Evolutionary conservation across 2,797 vertebrate genomes (phyloP).

Genomic region (Cirrhinus mrigala): DNA sequence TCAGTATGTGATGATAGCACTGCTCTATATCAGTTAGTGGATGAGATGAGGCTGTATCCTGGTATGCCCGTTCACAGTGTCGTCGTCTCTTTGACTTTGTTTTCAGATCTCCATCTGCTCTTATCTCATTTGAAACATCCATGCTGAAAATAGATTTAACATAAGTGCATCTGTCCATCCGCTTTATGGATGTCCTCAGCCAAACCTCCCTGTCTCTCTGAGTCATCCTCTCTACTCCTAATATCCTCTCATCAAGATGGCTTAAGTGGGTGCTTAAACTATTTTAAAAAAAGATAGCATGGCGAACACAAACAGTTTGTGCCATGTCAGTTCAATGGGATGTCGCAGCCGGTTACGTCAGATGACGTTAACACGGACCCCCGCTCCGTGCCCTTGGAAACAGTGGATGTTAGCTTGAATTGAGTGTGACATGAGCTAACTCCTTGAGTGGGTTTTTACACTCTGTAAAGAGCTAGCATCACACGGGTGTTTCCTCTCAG

Average conservation of each 20-base stretch:
- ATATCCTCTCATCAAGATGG: conserved; percentile 36
- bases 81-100: conserved; percentile 38
- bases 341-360: conserved; percentile 42
- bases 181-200: conserved; percentile 24
- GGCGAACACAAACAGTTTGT: conserved; percentile 30
- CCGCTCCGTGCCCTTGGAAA: conserved; percentile 38
- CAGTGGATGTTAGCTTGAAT: conserved; percentile 41
- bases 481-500: not conserved
- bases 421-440: conserved; percentile 49
- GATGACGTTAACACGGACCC: conserved; percentile 51
- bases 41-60: not conserved
- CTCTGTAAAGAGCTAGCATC: conserved; percentile 8
- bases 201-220: conserved; percentile 32
- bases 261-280: conserved; percentile 32
- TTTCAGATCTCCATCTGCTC: conserved; percentile 33
- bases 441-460: conserved; percentile 47
- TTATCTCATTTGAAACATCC: conserved; percentile 42
- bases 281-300: conserved; percentile 40
- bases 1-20: not conserved
- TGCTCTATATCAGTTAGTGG: conserved; percentile 11
- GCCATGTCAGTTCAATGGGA: conserved; percentile 49
- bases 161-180: conserved; percentile 33
- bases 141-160: conserved; percentile 16
- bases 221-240: conserved; percentile 32
- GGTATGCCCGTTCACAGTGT: not conserved